Evolutionary conservation across 2,113 vertebrate genomes (phyloP), one percentile per base, ranked within the genome.

Genomic region (Silurus meridionalis): DNA sequence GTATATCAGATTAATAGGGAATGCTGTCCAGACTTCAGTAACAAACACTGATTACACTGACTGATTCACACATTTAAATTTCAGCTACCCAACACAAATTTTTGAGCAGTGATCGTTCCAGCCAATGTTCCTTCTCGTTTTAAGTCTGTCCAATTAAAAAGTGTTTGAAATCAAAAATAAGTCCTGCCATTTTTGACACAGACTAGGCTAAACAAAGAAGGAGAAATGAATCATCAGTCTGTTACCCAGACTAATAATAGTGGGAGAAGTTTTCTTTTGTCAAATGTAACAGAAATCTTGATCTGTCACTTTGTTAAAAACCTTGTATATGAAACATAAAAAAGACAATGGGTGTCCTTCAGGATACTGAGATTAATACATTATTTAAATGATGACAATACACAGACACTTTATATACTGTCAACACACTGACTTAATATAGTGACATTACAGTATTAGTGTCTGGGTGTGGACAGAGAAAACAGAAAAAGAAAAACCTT

Each of bases 101-200:
- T 37, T 15, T 25, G 37, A 37, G 57, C 52, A n/a, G 37, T 23
- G 82, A 74, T 28, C 0, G 28, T 25, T 72, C 55, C 28, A 50
- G 28, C 23, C 83, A 61, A 61, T 50, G 48, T 72, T 74, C 67
- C 69, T 58, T 74, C 53, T 74, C 52, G 61, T 74, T 84, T 74
- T 23, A 71, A 10, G 11, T 23, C 82, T 74, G 46, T 10, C 10
- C 52, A n/a, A 75, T 53, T 75, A 84, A 84, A 84, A 84, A 74
- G 37, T 28, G 19, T 84, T 50, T 60, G 53, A 57, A 37, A 72
- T 48, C 53, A 83, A 83, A 83, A 72, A 83, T 58, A 83, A 53
- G 48, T 15, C n/a, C 50, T 71, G 52, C 52, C 52, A 25, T 50
- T 84, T 74, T 74, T 66, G 28, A n/a, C 46, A 74, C 67, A 84